Percentiles rank a stretch among this genome's conserved stretches.
Conservation (phyloP, 2,888 invertebrate species). For the Brachylomia viminalis region DNA sequence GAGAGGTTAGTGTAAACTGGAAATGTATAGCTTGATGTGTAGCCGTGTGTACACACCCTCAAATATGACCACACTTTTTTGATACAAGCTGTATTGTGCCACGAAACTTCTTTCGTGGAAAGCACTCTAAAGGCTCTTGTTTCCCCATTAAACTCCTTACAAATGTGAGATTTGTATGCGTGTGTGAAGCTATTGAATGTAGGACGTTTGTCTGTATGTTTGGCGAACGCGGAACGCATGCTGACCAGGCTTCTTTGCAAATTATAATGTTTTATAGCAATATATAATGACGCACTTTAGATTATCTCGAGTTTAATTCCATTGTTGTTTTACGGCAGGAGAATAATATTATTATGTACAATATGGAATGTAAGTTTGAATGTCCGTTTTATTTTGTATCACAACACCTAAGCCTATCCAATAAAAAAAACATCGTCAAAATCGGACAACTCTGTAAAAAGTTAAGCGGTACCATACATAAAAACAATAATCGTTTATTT, state of each 20-base stretch:
- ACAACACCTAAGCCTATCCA: neutral
- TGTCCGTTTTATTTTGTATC: too few relatives aligned
- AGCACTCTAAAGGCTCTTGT: neutral
- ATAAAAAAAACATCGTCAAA: neutral
- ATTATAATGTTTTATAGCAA: slow-evolving; percentile 31
- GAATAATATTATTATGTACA: slow-evolving; percentile 4
- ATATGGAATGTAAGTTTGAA: neutral
- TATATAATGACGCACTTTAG: slow-evolving; percentile 33
- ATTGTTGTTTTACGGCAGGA: slow-evolving; percentile 25
- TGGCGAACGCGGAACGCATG: slow-evolving; percentile 62
- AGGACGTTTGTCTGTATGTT: neutral
- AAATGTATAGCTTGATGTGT: too few relatives aligned
- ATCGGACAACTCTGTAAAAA: neutral
- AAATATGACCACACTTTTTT: neutral
- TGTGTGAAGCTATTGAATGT: neutral
- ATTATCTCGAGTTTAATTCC: slow-evolving; percentile 30
- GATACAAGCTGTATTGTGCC: neutral
- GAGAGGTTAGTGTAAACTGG: too few relatives aligned
- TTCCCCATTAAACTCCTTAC: neutral
- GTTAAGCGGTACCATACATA: neutral
- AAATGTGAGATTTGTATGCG: neutral
- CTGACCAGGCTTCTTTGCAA: slow-evolving; percentile 42
- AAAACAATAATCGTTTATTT: neutral
- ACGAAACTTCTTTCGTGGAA: neutral
- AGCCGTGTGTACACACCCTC: too few relatives aligned